Evolutionary conservation across 2,113 vertebrate species (phyloP).

Genomic region (Numida meleagris): DNA sequence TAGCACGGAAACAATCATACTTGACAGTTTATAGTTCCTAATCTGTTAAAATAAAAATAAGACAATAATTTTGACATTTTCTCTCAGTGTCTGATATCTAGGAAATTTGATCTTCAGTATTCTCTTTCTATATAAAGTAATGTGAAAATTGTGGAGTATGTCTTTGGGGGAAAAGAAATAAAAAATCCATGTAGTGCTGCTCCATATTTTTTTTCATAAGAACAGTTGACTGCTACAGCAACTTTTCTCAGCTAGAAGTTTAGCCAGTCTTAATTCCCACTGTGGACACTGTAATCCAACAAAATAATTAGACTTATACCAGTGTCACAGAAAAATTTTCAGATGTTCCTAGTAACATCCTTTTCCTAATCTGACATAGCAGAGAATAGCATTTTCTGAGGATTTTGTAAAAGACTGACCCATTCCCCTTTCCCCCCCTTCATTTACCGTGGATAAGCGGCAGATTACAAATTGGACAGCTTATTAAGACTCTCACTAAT

Average conservation of each 20-base stretch:
- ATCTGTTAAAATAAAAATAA: neutral
- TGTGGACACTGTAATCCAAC: neutral
- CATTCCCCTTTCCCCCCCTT: neutral
- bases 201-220: neutral
- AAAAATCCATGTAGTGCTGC: neutral
- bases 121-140: neutral
- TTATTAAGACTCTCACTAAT: constrained; percentile 15
- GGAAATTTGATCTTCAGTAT: neutral
- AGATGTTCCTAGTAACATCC: neutral
- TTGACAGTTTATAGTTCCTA: neutral
- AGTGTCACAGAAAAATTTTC: neutral
- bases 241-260: neutral
- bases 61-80: neutral
- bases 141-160: neutral
- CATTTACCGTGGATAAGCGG: neutral
- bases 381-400: neutral
- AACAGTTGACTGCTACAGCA: neutral
- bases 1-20: neutral
- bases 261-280: neutral
- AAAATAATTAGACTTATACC: neutral
- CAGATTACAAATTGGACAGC: neutral
- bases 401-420: neutral
- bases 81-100: neutral
- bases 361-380: neutral
- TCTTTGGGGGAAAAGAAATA: neutral